phyloP scores from a whole-genome alignment of 2,113 vertebrate species.

The Excalfactoria chinensis region DNA sequence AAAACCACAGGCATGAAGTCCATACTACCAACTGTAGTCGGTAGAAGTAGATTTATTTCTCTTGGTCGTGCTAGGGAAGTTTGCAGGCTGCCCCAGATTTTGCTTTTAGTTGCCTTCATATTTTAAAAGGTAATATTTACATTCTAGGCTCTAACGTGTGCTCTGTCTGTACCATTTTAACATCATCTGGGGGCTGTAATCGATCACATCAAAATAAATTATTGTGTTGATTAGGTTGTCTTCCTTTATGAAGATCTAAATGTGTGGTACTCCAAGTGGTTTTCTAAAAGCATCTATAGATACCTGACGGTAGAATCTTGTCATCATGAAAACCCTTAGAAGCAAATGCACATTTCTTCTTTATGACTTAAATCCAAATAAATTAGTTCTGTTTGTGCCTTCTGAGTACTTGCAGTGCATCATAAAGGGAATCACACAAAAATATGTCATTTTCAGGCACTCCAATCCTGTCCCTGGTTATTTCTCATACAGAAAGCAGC shows the following conservation, averaged over 20 bases:
- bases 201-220: background rate
- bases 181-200: background rate
- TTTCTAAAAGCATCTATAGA: background rate
- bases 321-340: background rate
- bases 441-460: background rate
- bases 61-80: background rate
- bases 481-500: background rate
- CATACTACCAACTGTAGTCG: background rate
- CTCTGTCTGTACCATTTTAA: background rate
- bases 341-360: background rate
- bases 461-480: background rate
- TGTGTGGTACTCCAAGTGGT: background rate
- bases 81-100: background rate
- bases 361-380: background rate
- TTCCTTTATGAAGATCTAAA: background rate
- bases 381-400: background rate
- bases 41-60: conserved; percentile 25
- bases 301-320: background rate
- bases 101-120: background rate
- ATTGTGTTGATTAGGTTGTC: background rate
- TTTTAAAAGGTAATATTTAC: conserved; percentile 1
- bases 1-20: conserved; percentile 41
- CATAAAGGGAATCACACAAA: background rate
- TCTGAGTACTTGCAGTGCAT: background rate
- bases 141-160: background rate